These are phyloP conservation scores for Pollimyrus isidori DNA, from an alignment of 2,113 vertebrate species.

Conservation along the genomic window DNA sequence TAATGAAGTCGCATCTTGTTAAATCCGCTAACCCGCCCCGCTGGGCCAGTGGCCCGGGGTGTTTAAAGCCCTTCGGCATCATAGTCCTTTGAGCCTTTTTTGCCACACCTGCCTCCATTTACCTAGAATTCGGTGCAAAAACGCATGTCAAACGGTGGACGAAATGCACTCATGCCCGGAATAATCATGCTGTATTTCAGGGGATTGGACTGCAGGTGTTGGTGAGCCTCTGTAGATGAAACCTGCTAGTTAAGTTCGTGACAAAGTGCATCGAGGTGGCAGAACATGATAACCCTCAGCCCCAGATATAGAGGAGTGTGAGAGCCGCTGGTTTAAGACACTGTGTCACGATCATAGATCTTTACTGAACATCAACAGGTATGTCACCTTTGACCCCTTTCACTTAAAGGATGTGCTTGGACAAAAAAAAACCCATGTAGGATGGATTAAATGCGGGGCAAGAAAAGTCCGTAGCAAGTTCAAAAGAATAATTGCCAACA, in stretches of 20 bases:
- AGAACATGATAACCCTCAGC: background rate
- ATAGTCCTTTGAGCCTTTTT: background rate
- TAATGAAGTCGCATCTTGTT: conserved; percentile 5
- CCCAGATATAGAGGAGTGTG: background rate
- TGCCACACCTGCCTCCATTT: conserved; percentile 13
- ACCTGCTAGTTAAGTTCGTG: background rate
- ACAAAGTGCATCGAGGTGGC: background rate
- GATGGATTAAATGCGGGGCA: background rate
- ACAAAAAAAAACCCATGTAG: background rate
- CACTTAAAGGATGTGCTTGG: background rate
- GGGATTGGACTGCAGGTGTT: background rate
- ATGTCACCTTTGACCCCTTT: background rate
- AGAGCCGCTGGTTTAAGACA: background rate
- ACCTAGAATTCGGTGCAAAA: background rate
- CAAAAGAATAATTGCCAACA: background rate
- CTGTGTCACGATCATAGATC: background rate
- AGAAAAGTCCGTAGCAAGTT: background rate
- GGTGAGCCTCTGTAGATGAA: background rate
- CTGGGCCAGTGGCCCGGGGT: background rate
- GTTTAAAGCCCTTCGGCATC: background rate
- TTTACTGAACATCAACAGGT: background rate
- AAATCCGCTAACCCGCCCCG: background rate
- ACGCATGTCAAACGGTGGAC: background rate
- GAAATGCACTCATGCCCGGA: background rate
- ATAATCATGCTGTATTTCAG: background rate